Conservation (phyloP, 1,140 invertebrate species). For the Palaemon carinicauda region DNA sequence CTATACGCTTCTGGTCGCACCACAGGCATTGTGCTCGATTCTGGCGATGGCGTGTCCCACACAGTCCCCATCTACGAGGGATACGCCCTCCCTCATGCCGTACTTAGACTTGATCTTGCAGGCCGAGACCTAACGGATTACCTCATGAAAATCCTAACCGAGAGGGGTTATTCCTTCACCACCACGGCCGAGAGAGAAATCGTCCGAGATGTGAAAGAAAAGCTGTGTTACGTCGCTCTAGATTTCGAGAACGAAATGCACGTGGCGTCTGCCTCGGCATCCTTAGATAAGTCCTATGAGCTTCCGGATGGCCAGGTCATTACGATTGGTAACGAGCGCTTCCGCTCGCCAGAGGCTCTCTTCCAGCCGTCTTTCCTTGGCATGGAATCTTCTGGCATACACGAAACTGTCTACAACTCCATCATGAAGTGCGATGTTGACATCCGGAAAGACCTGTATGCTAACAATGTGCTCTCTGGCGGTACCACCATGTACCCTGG, state of each 20-base stretch:
- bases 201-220: slow-evolving; percentile 90
- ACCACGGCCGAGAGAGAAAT: slow-evolving; percentile 84
- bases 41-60: slow-evolving; percentile 82
- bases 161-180: slow-evolving; percentile 70
- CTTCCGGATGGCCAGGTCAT: slow-evolving; percentile 78
- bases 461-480: slow-evolving; percentile 73
- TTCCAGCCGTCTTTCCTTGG: slow-evolving; percentile 82
- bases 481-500: slow-evolving; percentile 74
- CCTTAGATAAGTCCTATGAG: slow-evolving; percentile 89
- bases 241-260: slow-evolving; percentile 60
- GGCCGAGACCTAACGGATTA: slow-evolving; percentile 65
- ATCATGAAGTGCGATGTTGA: slow-evolving; percentile 71
- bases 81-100: slow-evolving; percentile 72
- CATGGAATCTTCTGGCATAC: slow-evolving; percentile 84
- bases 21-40: slow-evolving; percentile 72
- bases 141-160: slow-evolving; percentile 90
- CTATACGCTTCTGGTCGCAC: slow-evolving; percentile 92
- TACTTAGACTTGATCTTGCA: slow-evolving; percentile 68
- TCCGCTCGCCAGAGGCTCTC: slow-evolving; percentile 84
- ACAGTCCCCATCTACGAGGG: slow-evolving; percentile 89
- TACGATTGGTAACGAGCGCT: slow-evolving; percentile 67
- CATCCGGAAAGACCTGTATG: slow-evolving; percentile 81
- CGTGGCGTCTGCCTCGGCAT: slow-evolving; percentile 68
- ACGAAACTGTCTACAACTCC: slow-evolving; percentile 79
- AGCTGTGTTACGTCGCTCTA: slow-evolving; percentile 66